phyloP scores from a whole-genome alignment of 2,797 vertebrate genomes.

The Cyclopterus lumpus region DNA sequence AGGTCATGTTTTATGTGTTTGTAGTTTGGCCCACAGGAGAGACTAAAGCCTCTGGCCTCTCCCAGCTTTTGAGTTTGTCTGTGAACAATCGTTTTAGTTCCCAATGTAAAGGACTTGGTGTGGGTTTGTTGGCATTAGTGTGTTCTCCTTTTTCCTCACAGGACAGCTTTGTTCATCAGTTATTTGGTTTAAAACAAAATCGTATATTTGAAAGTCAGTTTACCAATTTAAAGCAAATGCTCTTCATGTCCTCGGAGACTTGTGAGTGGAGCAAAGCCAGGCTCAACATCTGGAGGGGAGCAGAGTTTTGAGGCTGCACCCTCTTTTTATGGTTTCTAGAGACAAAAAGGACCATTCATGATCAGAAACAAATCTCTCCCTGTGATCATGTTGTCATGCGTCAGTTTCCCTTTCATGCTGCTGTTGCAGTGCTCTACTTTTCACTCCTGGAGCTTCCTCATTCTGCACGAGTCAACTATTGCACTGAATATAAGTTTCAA shows the following conservation, averaged over 20 bases:
- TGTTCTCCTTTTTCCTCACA: not conserved
- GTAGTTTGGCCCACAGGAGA: not conserved
- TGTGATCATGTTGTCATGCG: not conserved
- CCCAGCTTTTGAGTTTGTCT: not conserved
- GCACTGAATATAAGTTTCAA: not conserved
- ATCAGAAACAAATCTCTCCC: not conserved
- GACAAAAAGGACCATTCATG: constrained; percentile 18
- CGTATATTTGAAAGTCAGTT: not conserved
- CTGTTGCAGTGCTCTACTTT: constrained; percentile 4
- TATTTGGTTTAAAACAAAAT: not conserved
- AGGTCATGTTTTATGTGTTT: not conserved
- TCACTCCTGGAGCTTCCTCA: not conserved
- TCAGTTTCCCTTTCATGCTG: not conserved
- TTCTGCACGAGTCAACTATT: not conserved
- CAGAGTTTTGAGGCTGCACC: not conserved
- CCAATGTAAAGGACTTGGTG: not conserved
- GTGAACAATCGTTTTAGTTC: not conserved
- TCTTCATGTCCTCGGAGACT: not conserved
- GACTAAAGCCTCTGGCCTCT: not conserved
- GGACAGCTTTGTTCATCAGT: not conserved
- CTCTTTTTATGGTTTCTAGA: constrained; percentile 4
- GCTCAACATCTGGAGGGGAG: constrained; percentile 37
- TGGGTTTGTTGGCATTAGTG: not conserved
- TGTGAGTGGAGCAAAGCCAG: constrained; percentile 1
- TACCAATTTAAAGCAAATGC: not conserved